Conservation (phyloP, 2,113 vertebrate species). For the Thalassoma bifasciatum region DNA sequence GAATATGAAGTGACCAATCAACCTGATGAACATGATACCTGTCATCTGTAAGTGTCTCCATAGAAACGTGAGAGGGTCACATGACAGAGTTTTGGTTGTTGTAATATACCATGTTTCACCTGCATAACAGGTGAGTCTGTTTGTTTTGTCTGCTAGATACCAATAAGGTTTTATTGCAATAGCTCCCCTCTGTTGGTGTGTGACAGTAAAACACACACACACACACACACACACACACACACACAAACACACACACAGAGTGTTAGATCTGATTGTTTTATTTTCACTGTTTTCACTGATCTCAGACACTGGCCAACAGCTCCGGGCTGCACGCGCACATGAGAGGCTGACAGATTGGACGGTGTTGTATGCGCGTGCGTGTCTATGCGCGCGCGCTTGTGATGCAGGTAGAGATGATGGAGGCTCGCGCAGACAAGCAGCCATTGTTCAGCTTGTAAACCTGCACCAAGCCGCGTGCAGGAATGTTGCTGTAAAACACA, state of each 20-base stretch:
- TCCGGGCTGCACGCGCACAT: neutral
- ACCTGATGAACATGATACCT: no score
- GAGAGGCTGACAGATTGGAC: neutral
- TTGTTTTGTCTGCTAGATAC: neutral
- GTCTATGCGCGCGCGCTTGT: neutral
- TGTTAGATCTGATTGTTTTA: constrained; percentile 3
- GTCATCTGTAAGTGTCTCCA: no score
- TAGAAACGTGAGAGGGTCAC: no score
- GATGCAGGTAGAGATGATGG: constrained; percentile 1
- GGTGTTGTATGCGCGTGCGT: neutral
- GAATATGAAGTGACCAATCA: no score
- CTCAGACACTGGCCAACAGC: neutral
- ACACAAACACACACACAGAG: no score
- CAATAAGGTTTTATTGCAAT: neutral
- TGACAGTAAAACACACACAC: no score
- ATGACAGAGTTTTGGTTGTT: no score
- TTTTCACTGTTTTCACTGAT: constrained; percentile 4
- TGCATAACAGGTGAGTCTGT: neutral
- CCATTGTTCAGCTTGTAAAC: neutral
- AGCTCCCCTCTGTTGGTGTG: neutral
- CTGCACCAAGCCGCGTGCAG: neutral
- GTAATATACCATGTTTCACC: no score
- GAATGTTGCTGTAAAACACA: neutral
- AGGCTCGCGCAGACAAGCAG: neutral
- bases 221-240: constrained; percentile 8